These are phyloP conservation scores for Parapristionchus giblindavisi DNA, from an alignment of 2,888 invertebrate species.

Conservation along the genomic window DNA sequence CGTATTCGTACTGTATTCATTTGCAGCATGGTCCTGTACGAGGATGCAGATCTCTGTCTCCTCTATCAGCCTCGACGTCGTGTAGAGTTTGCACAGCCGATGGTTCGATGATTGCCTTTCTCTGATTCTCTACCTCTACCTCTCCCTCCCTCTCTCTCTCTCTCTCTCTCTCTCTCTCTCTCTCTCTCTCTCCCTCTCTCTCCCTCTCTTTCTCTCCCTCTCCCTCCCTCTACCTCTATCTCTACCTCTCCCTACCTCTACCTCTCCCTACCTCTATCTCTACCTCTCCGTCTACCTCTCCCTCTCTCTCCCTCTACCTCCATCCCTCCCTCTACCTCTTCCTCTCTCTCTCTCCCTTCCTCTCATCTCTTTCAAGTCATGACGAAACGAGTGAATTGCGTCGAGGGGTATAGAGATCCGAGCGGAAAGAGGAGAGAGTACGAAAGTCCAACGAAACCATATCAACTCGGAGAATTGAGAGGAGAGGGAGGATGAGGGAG, in stretches of 20 bases:
- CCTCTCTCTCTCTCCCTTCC: neutral
- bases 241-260: neutral
- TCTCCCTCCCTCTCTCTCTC: neutral
- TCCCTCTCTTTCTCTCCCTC: constrained; percentile 8
- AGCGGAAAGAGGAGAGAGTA: neutral
- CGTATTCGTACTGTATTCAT: constrained; percentile 24
- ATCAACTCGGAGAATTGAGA: neutral
- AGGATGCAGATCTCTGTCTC: no score
- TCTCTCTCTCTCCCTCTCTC: neutral
- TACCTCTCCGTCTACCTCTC: neutral
- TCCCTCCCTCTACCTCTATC: neutral
- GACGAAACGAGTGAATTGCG: no score
- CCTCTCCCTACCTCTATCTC: neutral
- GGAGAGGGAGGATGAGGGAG: neutral
- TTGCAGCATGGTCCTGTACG: no score
- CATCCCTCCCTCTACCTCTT: neutral
- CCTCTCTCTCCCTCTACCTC: neutral
- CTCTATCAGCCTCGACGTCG: no score
- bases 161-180: neutral
- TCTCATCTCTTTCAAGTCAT: no score
- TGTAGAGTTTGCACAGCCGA: no score
- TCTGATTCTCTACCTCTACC: neutral
- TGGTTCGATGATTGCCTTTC: constrained; percentile 6
- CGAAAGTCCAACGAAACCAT: neutral
- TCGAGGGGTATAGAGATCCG: no score